Base-by-base conservation (phyloP, 2,113 vertebrate species). In the Deroptyus accipitrinus region DNA sequence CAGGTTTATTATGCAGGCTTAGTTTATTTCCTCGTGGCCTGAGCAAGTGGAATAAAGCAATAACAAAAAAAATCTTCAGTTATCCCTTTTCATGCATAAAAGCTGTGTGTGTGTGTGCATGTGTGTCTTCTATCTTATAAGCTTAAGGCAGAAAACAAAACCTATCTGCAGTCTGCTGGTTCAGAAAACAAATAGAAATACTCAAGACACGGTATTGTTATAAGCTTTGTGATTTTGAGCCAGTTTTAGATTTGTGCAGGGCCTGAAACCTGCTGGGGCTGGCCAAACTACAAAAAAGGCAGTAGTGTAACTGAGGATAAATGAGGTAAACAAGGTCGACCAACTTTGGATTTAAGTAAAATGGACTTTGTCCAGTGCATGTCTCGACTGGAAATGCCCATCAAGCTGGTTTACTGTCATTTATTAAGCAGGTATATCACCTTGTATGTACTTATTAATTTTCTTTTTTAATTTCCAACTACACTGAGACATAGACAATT, bases 381-480 rank as follows among this genome's bases (percentile, higher is more conserved):
- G 4, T 4, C 4, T 81, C 8, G 19, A 33, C 11, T 5, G 55
- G 27, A 90, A 7, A 51, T 42, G 12, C 10, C 37, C 13, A 33
- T n/a, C 42, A 59, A 49, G 19, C 49, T 13, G 1, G 1, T 68
- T 78, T 39, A 20, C 19, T 20, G 63, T 83, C 5, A 62, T 83
- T 74, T 57, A 49, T 54, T 54, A 64, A 5, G 28, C 46, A 83
- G 61, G 63, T 39, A 57, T 13, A 78, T 2, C 9, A 52, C 4
- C 7, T 6, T 0, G 31, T 22, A 57, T 57, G 33, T 33, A 2
- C 1, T 3, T 24, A 2, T 41, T 46, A 24, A 59, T 49, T 61
- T 42, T 67, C 37, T 20, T 42, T 20, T 13, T 2, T 3, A 24
- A 67, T 41, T 74, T 72, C 19, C 13, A 5, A 18, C 7, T 39